Evolutionary conservation across 2,888 invertebrate species (phyloP).

Genomic region (Actias luna): DNA sequence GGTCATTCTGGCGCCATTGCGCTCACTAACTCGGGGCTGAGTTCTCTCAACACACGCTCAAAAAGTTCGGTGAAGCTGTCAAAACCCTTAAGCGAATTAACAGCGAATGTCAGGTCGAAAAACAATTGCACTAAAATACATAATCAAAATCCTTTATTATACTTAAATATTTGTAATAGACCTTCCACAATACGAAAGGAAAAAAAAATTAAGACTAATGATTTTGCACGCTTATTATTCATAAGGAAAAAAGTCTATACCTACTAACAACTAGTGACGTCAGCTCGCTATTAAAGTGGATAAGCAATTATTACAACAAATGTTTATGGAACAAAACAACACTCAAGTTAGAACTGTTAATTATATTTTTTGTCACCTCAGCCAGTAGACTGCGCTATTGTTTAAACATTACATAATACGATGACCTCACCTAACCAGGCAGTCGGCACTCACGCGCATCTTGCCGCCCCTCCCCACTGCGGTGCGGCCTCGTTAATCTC

Average conservation of each 20-base stretch:
- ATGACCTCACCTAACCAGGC: slow-evolving; percentile 29
- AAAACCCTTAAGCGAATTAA: no score
- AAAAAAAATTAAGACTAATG: no score
- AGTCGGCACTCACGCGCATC: slow-evolving; percentile 11
- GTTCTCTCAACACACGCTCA: no score
- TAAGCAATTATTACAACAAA: neutral
- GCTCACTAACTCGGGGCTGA: no score
- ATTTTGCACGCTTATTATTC: no score
- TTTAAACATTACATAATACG: slow-evolving; percentile 31
- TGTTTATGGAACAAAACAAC: neutral
- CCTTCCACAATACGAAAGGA: neutral
- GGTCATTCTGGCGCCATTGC: no score
- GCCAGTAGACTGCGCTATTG: neutral
- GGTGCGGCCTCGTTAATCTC: slow-evolving; percentile 2
- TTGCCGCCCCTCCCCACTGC: neutral
- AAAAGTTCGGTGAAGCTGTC: no score
- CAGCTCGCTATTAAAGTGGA: neutral
- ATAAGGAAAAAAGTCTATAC: neutral
- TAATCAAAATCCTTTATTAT: neutral
- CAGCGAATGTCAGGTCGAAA: no score
- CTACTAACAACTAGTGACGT: neutral
- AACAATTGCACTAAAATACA: no score
- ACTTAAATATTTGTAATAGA: neutral
- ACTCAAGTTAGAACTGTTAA: neutral
- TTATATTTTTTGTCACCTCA: slow-evolving; percentile 2